Conservation (phyloP, 2,888 invertebrate species). For the Dasysyrphus tricinctus region DNA sequence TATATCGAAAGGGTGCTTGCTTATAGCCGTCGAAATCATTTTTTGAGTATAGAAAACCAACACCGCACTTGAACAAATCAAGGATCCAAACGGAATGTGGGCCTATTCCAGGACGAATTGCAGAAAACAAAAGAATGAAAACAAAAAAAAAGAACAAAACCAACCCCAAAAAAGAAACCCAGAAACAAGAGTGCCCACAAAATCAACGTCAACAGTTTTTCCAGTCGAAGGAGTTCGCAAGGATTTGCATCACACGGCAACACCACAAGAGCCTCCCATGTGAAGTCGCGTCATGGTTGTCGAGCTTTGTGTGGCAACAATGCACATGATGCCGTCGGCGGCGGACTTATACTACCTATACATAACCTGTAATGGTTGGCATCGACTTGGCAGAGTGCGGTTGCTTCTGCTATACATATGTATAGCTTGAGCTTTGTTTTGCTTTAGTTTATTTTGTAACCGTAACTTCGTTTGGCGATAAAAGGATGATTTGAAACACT, state of each 20-base stretch:
- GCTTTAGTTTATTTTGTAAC: conserved; percentile 60
- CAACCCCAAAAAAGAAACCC: conserved; percentile 20
- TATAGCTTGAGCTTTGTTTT: conserved; percentile 58
- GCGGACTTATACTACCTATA: neutral
- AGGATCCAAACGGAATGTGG: conserved; percentile 44
- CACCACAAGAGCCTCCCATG: conserved; percentile 52
- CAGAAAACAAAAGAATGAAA: conserved; percentile 37
- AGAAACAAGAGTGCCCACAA: conserved; percentile 51
- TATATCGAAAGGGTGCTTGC: conserved; percentile 61
- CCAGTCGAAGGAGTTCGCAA: conserved; percentile 67
- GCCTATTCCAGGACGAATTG: conserved; percentile 35
- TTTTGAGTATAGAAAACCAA: conserved; percentile 45
- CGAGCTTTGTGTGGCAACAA: conserved; percentile 50
- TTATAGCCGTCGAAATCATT: conserved; percentile 60
- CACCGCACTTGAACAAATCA: conserved; percentile 61
- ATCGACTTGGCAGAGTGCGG: conserved; percentile 24
- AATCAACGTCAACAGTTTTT: conserved; percentile 74
- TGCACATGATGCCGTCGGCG: conserved; percentile 48
- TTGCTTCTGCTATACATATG: neutral
- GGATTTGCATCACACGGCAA: conserved; percentile 73
- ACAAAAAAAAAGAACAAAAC: conserved; percentile 6
- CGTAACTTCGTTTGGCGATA: conserved; percentile 47
- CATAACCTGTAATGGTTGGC: conserved; percentile 27
- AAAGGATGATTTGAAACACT: conserved; percentile 30
- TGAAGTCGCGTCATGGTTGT: conserved; percentile 44